phyloP scores from a whole-genome alignment of 2,113 vertebrate genomes.

The Bufo bufo region DNA sequence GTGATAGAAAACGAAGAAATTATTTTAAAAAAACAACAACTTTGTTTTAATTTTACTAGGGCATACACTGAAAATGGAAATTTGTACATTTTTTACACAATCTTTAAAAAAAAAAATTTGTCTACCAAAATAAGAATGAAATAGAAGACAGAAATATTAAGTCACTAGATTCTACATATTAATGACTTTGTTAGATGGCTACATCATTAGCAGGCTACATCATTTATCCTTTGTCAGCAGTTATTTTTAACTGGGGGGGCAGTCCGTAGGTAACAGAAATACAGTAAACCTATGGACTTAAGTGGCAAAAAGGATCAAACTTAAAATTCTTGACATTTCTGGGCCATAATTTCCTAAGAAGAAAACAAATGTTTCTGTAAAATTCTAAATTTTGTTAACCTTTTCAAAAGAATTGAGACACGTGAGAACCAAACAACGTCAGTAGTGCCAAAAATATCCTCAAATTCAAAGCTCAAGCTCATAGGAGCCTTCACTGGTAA shows the following conservation, averaged over 20 bases:
- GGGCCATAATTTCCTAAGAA: neutral
- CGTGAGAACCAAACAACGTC: neutral
- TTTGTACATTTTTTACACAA: neutral
- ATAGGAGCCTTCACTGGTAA: neutral
- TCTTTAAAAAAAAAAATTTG: neutral
- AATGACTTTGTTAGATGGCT: neutral
- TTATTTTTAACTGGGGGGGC: neutral
- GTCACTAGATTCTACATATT: neutral
- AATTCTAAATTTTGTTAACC: neutral
- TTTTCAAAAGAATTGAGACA: neutral
- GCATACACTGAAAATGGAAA: no score
- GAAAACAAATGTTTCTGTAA: neutral
- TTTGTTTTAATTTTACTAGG: no score
- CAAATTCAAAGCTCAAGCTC: neutral
- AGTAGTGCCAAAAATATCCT: neutral
- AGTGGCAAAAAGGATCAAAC: neutral
- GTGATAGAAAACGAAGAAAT: no score
- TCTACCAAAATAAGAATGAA: neutral
- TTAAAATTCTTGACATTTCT: neutral
- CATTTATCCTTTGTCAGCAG: neutral
- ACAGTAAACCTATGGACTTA: neutral
- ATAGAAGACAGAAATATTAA: neutral
- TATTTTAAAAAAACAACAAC: no score
- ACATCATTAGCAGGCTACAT: neutral
- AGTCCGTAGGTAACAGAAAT: neutral